phyloP scores from a whole-genome alignment of 2,888 invertebrate genomes.

The Sminthurides aquaticus region DNA sequence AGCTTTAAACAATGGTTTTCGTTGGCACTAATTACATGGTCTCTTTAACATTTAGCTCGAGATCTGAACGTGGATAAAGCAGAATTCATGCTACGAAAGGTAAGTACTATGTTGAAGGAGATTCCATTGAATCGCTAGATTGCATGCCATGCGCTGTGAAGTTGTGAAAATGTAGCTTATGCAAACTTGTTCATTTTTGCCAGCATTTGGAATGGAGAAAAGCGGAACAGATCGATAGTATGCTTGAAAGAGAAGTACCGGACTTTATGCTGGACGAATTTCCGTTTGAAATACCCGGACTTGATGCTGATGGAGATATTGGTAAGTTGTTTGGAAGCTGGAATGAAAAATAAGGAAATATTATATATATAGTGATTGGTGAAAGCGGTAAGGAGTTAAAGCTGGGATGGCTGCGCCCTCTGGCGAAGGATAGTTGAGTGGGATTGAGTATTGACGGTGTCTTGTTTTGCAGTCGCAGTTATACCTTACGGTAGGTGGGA shows the following conservation, averaged over 20 bases:
- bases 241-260: conserved; percentile 20
- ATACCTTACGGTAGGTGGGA: conserved; percentile 37
- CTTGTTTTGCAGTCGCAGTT: conserved; percentile 27
- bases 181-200: background rate
- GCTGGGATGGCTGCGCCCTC: too few species aligned
- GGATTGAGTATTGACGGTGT: too few species aligned
- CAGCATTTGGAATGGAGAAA: conserved; percentile 31
- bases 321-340: background rate
- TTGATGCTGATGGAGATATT: conserved; percentile 26
- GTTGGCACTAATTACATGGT: too few species aligned
- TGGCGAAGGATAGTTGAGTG: too few species aligned
- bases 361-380: too few species aligned
- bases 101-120: too few species aligned
- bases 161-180: background rate
- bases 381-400: too few species aligned
- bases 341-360: background rate
- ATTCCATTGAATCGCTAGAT: too few species aligned
- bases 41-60: conserved; percentile 31
- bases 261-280: conserved; percentile 5
- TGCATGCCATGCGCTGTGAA: too few species aligned
- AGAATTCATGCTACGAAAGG: conserved; percentile 29
- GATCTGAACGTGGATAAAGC: conserved; percentile 33
- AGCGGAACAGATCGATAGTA: conserved; percentile 24
- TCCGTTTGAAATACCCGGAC: conserved; percentile 26
- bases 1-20: too few species aligned